Evolutionary conservation across 1,140 invertebrate genomes (phyloP).

Genomic region (Drosophila mojavensis): DNA sequence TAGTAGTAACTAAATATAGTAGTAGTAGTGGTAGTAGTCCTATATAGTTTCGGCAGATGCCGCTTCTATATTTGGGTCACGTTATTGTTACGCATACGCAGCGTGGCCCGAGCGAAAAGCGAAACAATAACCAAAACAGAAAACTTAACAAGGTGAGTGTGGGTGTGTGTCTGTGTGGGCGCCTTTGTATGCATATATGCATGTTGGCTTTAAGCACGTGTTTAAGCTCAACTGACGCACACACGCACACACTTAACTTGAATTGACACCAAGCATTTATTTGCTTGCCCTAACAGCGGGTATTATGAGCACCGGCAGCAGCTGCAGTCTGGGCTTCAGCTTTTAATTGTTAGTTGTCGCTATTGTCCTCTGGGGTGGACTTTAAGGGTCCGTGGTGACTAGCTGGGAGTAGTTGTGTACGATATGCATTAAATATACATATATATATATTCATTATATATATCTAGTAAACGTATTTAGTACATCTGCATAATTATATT

Average conservation of each 20-base stretch:
- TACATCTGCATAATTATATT: too few relatives aligned
- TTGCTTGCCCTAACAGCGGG: slow-evolving; percentile 9
- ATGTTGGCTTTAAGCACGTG: slow-evolving; percentile 64
- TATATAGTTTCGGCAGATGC: slow-evolving; percentile 16
- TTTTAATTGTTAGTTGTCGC: not conserved
- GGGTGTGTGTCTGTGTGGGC: slow-evolving; percentile 10
- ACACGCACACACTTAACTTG: slow-evolving; percentile 34
- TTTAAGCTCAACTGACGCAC: slow-evolving; percentile 53
- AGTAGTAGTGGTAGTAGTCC: not conserved
- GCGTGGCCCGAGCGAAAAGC: slow-evolving; percentile 15
- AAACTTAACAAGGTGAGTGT: not conserved
- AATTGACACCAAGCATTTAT: slow-evolving; percentile 50
- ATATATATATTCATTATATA: too few relatives aligned
- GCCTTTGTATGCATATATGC: slow-evolving; percentile 31
- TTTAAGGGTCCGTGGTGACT: too few relatives aligned
- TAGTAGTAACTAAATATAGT: too few relatives aligned
- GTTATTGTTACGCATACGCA: slow-evolving; percentile 73
- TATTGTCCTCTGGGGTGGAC: too few relatives aligned
- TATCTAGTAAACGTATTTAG: too few relatives aligned
- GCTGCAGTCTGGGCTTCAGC: not conserved
- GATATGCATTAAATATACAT: too few relatives aligned
- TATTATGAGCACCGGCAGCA: not conserved
- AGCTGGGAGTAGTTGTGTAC: too few relatives aligned
- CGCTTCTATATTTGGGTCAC: slow-evolving; percentile 69
- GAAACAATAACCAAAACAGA: slow-evolving; percentile 2